These are phyloP conservation scores for Bos taurus DNA, from an alignment of 2,113 vertebrate genomes.

Conservation along the genomic window ARS-UCD2.0 NC_037347.1:36675501-36676000, in stretches of 20 bases:
- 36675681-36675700: constrained; percentile 39
- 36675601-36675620: neutral
- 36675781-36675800: neutral
- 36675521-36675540: neutral
- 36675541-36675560: neutral
- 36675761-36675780: constrained; percentile 9
- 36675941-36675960: neutral
- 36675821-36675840: neutral
- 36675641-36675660: constrained; percentile 3
- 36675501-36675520: neutral
- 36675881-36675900: constrained; percentile 39
- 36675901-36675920: constrained; percentile 54
- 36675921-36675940: neutral
- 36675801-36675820: neutral
- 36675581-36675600: constrained; percentile 6
- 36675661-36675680: constrained; percentile 23
- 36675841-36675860: neutral
- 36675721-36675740: constrained; percentile 30
- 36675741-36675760: constrained; percentile 55
- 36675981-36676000: neutral
- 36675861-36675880: constrained; percentile 61
- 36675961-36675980: neutral
- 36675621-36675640: neutral
- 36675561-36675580: neutral
- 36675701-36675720: constrained; percentile 30